These are phyloP conservation scores for Heloderma charlesbogerti DNA, from an alignment of 2,113 vertebrate species.

Conservation along the genomic window DNA sequence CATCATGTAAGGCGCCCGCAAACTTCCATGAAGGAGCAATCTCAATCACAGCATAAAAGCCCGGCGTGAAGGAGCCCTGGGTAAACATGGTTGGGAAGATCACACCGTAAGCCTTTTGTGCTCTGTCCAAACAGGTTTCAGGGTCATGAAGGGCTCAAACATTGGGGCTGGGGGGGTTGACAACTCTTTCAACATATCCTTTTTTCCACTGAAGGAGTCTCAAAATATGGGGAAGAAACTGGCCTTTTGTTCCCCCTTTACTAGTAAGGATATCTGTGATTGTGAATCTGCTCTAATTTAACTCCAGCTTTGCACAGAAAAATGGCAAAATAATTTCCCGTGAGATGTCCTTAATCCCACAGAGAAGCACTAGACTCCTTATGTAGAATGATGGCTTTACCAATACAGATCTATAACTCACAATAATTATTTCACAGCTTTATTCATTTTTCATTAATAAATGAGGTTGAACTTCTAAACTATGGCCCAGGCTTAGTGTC, in stretches of 20 bases:
- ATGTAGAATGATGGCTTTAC: background rate
- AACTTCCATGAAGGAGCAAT: too few species aligned
- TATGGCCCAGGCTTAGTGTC: background rate
- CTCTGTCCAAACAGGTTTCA: background rate
- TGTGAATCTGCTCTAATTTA: constrained; percentile 22
- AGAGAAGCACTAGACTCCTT: background rate
- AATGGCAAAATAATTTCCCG: constrained; percentile 17
- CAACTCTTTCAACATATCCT: background rate
- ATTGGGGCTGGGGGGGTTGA: background rate
- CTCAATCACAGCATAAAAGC: too few species aligned
- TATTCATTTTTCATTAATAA: background rate
- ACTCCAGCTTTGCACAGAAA: background rate
- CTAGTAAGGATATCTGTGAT: background rate
- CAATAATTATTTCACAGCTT: background rate
- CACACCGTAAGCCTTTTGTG: background rate
- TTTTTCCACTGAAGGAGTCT: background rate
- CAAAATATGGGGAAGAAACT: background rate
- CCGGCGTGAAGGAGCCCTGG: too few species aligned
- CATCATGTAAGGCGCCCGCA: too few species aligned
- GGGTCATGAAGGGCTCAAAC: background rate
- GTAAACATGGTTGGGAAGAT: background rate
- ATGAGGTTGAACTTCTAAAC: background rate
- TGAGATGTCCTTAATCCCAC: constrained; percentile 5
- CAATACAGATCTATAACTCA: background rate
- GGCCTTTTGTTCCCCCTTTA: background rate